Percentiles rank a stretch among this genome's conserved stretches.
Conservation (phyloP, 2,888 invertebrate species). For the Torymus auratus region DNA sequence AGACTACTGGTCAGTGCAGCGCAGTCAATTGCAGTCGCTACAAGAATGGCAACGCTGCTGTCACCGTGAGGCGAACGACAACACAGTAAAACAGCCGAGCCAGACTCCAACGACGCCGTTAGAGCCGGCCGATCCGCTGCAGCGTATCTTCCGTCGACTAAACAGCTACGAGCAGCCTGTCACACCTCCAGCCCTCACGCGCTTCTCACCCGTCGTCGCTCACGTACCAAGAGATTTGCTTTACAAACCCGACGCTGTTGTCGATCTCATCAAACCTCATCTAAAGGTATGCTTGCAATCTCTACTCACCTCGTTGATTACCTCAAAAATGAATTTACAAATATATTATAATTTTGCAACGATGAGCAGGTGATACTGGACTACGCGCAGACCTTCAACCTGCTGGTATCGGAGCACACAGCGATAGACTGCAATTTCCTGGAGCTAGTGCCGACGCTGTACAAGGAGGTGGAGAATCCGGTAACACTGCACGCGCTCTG, state of each 20-base stretch:
- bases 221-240: conserved; percentile 74
- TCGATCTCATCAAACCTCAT: conserved; percentile 76
- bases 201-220: conserved; percentile 76
- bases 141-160: conserved; percentile 80
- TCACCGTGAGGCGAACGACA: background rate
- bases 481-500: conserved; percentile 79
- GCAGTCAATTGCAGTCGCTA: conserved; percentile 78
- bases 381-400: conserved; percentile 79
- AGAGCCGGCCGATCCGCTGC: conserved; percentile 76
- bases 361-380: conserved; percentile 71
- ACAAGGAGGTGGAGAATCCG: conserved; percentile 78
- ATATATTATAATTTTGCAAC: background rate
- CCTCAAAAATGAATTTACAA: background rate
- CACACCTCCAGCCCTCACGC: conserved; percentile 79
- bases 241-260: conserved; percentile 75
- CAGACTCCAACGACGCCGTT: conserved; percentile 64
- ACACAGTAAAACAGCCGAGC: conserved; percentile 61
- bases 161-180: conserved; percentile 82
- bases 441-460: conserved; percentile 81
- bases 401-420: conserved; percentile 82
- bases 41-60: conserved; percentile 78
- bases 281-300: conserved; percentile 67
- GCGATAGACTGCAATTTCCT: conserved; percentile 82
- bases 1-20: conserved; percentile 79
- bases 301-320: background rate